Percentiles rank a stretch among this genome's conserved stretches.
Conservation (phyloP, 2,888 invertebrate species). For the Rhagonycha fulva region DNA sequence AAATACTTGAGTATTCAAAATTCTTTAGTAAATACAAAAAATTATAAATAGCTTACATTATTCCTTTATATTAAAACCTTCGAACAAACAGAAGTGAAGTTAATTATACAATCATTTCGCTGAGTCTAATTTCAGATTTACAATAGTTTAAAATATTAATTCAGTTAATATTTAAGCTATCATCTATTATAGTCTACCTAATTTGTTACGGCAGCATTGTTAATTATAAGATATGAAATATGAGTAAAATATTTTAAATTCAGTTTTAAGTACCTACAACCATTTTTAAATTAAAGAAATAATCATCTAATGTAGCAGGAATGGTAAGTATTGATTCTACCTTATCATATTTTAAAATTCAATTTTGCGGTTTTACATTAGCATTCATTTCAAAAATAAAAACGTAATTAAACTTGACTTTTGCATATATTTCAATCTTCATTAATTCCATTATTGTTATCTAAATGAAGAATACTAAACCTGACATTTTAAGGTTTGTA, state of each 20-base stretch:
- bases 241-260: neutral
- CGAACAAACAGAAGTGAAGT: neutral
- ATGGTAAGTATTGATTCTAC: neutral
- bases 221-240: too few relatives aligned
- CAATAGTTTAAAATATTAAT: neutral
- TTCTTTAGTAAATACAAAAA: neutral
- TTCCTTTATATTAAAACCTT: neutral
- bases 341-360: neutral
- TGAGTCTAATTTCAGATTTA: neutral
- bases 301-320: neutral
- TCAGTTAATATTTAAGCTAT: neutral
- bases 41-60: neutral
- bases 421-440: neutral
- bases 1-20: conserved; percentile 3
- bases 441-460: neutral
- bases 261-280: neutral
- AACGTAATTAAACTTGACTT: neutral
- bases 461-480: neutral
- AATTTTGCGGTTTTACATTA: neutral
- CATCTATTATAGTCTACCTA: neutral
- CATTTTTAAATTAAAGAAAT: neutral
- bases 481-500: neutral
- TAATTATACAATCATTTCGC: neutral
- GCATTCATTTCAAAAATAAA: neutral
- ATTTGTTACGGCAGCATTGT: neutral